Evolutionary conservation across 1,140 invertebrate genomes (phyloP).

Genomic region (honey bee (Apis mellifera)): DNA sequence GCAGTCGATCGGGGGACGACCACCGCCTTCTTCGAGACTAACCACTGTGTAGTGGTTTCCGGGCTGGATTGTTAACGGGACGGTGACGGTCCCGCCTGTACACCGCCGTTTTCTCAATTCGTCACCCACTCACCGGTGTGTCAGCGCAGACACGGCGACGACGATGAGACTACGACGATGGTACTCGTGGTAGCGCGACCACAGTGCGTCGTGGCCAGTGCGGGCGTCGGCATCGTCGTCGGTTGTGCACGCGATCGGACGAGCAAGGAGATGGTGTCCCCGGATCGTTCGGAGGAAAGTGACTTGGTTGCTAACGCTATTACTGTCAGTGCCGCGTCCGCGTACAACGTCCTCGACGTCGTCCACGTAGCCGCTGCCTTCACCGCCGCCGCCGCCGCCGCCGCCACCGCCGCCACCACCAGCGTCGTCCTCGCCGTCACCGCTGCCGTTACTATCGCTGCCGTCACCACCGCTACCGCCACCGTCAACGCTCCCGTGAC

Average conservation of each 20-base stretch:
- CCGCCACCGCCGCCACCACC: neutral
- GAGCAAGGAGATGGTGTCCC: conserved; percentile 64
- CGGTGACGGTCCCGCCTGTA: conserved; percentile 23
- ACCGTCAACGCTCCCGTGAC: neutral
- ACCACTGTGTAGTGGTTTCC: conserved; percentile 20
- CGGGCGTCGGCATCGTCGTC: conserved; percentile 63
- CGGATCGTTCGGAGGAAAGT: conserved; percentile 52
- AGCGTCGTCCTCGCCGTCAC: neutral
- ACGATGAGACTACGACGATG: conserved; percentile 65
- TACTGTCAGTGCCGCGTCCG: conserved; percentile 33
- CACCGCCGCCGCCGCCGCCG: neutral
- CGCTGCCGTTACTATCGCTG: neutral
- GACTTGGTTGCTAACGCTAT: conserved; percentile 49
- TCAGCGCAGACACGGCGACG: conserved; percentile 49
- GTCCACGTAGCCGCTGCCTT: conserved; percentile 14
- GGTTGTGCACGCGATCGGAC: conserved; percentile 64
- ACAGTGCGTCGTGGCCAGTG: conserved; percentile 59
- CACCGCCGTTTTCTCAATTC: neutral
- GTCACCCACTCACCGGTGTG: conserved; percentile 31
- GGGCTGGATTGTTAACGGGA: conserved; percentile 7
- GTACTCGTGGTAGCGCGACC: conserved; percentile 61
- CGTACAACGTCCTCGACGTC: conserved; percentile 21
- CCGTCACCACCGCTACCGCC: neutral
- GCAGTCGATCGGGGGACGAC: conserved; percentile 69
- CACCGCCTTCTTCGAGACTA: conserved; percentile 69